Percentiles rank a stretch among this genome's conserved stretches.
phyloP scores from a whole-genome alignment of 2,113 vertebrate species.

The Dendropsophus ebraccatus region DNA sequence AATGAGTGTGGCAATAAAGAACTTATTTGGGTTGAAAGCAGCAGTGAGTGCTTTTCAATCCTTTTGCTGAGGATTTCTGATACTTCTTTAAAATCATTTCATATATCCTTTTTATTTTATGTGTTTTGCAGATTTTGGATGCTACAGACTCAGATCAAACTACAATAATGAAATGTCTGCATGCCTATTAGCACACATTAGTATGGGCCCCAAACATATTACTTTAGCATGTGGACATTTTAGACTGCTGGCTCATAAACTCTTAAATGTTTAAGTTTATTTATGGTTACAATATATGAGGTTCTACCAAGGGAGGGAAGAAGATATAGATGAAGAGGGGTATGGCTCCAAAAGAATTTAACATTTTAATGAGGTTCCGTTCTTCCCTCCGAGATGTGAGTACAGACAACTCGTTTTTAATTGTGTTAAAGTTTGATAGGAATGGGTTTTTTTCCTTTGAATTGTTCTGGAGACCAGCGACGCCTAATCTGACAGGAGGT shows the following conservation, averaged over 20 bases:
- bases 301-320: no score
- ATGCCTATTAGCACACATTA: neutral
- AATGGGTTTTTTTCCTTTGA: no score
- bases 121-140: neutral
- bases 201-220: neutral
- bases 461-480: no score
- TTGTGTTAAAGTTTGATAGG: no score
- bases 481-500: no score
- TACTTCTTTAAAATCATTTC: neutral
- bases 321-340: no score
- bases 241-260: neutral
- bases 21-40: neutral
- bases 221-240: neutral
- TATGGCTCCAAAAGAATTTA: no score
- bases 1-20: slow-evolving; percentile 24
- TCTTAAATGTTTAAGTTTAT: neutral
- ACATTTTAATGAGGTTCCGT: no score
- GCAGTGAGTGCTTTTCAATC: neutral
- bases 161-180: neutral
- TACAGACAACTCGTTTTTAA: no score
- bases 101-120: neutral
- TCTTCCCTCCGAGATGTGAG: no score
- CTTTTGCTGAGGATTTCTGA: neutral
- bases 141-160: neutral
- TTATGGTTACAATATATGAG: no score